A percentile compares a stretch with the other conserved stretches of the same genome.
Evolutionary conservation across 2,113 vertebrate species (phyloP).

Genomic region (Entelurus aequoreus): DNA sequence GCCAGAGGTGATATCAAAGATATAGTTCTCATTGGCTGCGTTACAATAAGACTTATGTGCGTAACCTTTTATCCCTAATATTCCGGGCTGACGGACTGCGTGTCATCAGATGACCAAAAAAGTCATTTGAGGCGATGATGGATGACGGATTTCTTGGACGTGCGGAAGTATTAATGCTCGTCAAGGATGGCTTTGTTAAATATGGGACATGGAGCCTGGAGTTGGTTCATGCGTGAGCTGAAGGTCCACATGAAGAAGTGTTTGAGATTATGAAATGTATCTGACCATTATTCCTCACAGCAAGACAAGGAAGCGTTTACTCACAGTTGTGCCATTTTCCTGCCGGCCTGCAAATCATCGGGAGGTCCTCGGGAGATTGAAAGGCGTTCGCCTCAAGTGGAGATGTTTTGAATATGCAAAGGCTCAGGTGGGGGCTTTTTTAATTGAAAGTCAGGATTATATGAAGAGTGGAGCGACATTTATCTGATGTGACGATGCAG

Average conservation of each 20-base stretch:
- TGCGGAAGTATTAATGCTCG: constrained; percentile 14
- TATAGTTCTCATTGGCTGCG: constrained; percentile 46
- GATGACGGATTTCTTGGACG: constrained; percentile 29
- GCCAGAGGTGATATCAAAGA: constrained; percentile 47
- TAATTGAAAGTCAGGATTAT: not conserved
- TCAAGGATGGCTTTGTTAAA: not conserved
- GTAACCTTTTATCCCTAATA: constrained; percentile 46
- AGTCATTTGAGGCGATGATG: constrained; percentile 11
- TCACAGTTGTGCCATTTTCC: constrained; percentile 31
- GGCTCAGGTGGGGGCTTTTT: not conserved
- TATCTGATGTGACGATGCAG: not conserved
- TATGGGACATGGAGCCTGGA: not conserved
- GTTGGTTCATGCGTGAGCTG: not conserved
- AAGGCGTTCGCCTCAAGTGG: not conserved
- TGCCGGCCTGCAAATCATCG: constrained; percentile 24
- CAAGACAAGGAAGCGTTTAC: constrained; percentile 32
- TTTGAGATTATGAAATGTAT: constrained; percentile 22
- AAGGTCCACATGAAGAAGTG: constrained; percentile 5
- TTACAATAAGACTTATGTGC: constrained; percentile 46
- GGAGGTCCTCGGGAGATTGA: constrained; percentile 1
- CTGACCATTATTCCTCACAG: constrained; percentile 37
- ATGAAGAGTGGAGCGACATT: not conserved
- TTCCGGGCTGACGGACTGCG: constrained; percentile 33
- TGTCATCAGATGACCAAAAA: constrained; percentile 21
- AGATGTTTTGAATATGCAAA: not conserved